Base-by-base conservation (phyloP, 2,113 vertebrate genomes). In the Okapia johnstoni region DNA sequence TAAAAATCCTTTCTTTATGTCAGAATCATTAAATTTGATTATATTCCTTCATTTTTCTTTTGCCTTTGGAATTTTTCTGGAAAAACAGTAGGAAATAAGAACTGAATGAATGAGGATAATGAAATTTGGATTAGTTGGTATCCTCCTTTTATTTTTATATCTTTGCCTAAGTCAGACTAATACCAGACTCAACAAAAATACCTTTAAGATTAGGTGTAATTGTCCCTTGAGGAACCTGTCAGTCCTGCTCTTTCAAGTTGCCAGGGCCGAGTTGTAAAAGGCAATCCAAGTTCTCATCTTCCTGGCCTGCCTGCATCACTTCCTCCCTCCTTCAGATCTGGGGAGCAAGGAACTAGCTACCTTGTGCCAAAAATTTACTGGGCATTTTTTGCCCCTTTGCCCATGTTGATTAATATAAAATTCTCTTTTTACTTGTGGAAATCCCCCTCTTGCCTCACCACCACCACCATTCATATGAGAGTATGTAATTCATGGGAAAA, bases 201-300 rank as follows among this genome's bases (percentile, higher is more conserved):
- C 81, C 63, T 95, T 93, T 93, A 88, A 88, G 76, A 92, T 90
- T 55, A 73, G 60, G 93, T 80, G 55, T 97, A n/a, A 93, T 88
- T 96, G 90, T 97, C 85, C n/a, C 85, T 91, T 95, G 36, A 30
- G 93, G 91, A 98, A 97, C 98, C 96, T 97, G 97, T 97, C 86
- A 87, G 43, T 96, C 96, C 84, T 97, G 97, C 97, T 98, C 86
- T 84, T 97, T 87, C 52, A 97, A 36, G 83, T 96, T 96, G 60
- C 33, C 60, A 89, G 92, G 81, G 81, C 86, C 55, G 85, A 79
- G 43, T 66, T 97, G 77, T 96, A 90, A 96, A 94, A 96, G 94
- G 40, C 88, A 80, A 16, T 89, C 70, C 58, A 60, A 26, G 83
- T 33, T 77, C 23, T 88, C 66, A 50, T 66, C 55, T 95, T 28